Evolutionary conservation across 2,888 invertebrate genomes (phyloP).

Genomic region (Habrosyne pyritoides): DNA sequence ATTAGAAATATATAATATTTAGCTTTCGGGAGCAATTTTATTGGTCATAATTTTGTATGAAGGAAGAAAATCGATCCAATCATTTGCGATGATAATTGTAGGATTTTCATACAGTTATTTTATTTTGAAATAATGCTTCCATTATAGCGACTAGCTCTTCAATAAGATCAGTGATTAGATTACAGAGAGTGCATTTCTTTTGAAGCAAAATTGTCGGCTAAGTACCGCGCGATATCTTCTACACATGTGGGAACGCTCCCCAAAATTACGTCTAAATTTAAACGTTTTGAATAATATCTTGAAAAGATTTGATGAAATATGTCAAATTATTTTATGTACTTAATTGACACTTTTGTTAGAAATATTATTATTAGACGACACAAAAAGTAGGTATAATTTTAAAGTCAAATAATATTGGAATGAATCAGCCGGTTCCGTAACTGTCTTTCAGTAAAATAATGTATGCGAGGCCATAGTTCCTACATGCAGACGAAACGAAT

Average conservation of each 20-base stretch:
- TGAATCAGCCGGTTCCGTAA: conserved; percentile 58
- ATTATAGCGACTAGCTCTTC: conserved; percentile 21
- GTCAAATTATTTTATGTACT: background rate
- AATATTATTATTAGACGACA: conserved; percentile 38
- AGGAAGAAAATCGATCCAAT: conserved; percentile 16
- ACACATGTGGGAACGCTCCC: background rate
- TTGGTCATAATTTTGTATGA: conserved; percentile 64
- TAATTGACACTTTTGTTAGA: conserved; percentile 19
- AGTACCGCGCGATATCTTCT: background rate
- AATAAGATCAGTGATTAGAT: background rate
- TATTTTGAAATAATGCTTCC: conserved; percentile 16
- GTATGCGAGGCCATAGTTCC: conserved; percentile 71
- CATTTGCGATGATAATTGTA: background rate
- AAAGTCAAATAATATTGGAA: conserved; percentile 52
- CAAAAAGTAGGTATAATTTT: conserved; percentile 31
- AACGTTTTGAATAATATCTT: no score
- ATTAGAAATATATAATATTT: conserved; percentile 62
- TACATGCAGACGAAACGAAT: conserved; percentile 28
- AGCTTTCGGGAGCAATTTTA: conserved; percentile 42
- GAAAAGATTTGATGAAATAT: no score
- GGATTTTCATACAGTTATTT: background rate
- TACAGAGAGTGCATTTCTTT: background rate
- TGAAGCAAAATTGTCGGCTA: background rate
- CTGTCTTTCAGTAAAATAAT: conserved; percentile 46
- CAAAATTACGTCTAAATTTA: background rate